Percentiles rank a stretch among this genome's conserved stretches.
Conservation (phyloP, 2,113 vertebrate genomes). For the Cynopterus brachyotis region DNA sequence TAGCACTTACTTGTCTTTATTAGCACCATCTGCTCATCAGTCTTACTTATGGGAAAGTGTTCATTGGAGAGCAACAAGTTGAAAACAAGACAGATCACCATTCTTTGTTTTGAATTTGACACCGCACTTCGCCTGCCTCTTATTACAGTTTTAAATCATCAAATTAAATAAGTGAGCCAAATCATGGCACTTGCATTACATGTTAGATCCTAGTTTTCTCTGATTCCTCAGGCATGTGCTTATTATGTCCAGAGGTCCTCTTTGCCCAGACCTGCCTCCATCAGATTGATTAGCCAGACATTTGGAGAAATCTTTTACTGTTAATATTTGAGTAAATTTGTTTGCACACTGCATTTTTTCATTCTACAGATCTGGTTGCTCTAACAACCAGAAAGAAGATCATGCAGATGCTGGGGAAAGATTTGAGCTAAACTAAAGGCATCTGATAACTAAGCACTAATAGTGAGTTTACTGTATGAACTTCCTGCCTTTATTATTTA, state of each 20-base stretch:
- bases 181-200: background rate
- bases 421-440: constrained; percentile 18
- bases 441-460: background rate
- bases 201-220: background rate
- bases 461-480: background rate
- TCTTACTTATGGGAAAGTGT: constrained; percentile 64
- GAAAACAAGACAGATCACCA: constrained; percentile 66
- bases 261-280: background rate
- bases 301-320: background rate
- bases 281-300: background rate
- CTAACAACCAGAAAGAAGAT: background rate
- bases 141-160: constrained; percentile 56
- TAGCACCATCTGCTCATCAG: constrained; percentile 73
- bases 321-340: background rate
- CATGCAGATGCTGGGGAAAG: background rate
- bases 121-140: constrained; percentile 51
- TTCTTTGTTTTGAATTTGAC: constrained; percentile 64
- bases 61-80: constrained; percentile 64
- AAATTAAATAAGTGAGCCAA: constrained; percentile 20
- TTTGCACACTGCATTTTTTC: background rate
- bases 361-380: constrained; percentile 2
- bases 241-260: background rate
- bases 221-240: background rate
- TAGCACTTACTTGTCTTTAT: constrained; percentile 70
- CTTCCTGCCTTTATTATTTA: background rate